A percentile compares a stretch with the other conserved stretches of the same genome.
These are phyloP conservation scores for Danio albolineatus DNA, from an alignment of 2,797 vertebrate species.

Conservation along the genomic window DNA sequence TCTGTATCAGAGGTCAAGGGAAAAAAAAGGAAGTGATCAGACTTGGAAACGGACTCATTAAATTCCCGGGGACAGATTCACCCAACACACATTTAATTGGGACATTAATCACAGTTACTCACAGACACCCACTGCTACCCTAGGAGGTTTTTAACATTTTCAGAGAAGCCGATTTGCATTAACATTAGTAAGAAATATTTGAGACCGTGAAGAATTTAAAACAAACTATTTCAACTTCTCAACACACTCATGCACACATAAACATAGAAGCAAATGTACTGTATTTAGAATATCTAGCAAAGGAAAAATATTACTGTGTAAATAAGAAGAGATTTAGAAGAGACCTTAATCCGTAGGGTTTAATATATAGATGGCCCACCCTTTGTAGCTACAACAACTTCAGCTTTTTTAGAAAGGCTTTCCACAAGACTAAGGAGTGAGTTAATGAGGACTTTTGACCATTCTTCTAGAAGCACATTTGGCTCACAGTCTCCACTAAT, in stretches of 20 bases:
- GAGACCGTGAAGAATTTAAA: not conserved
- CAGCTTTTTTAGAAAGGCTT: no score
- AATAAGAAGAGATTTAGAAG: not conserved
- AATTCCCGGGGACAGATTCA: slow-evolving; percentile 22
- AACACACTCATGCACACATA: no score
- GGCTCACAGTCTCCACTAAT: no score
- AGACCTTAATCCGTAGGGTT: no score
- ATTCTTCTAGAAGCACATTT: no score
- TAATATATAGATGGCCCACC: no score
- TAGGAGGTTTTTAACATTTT: slow-evolving; percentile 3
- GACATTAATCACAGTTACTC: slow-evolving; percentile 43
- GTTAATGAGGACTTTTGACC: no score
- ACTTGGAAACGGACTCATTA: slow-evolving; percentile 38
- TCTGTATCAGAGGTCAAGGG: slow-evolving; percentile 25
- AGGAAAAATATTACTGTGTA: not conserved
- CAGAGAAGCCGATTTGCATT: slow-evolving; percentile 15
- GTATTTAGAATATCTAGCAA: not conserved
- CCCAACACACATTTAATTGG: slow-evolving; percentile 31
- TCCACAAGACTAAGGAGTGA: no score
- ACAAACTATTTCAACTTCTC: not conserved
- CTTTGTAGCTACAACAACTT: no score
- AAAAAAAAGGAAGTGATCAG: slow-evolving; percentile 16
- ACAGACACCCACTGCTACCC: slow-evolving; percentile 12
- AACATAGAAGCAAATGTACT: not conserved
- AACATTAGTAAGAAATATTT: not conserved